A percentile compares a stretch with the other conserved stretches of the same genome.
Evolutionary conservation across 2,113 vertebrate species (phyloP).

Genomic region (human (Homo sapiens)): GRCh38 chr3:117752001-117752500

Average conservation of each 20-base stretch:
- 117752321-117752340: background rate
- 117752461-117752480: background rate
- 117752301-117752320: background rate
- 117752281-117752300: background rate
- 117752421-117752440: background rate
- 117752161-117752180: background rate
- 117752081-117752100: conserved; percentile 33
- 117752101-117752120: background rate
- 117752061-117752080: conserved; percentile 17
- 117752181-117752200: background rate
- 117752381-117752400: background rate
- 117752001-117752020: background rate
- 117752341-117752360: background rate
- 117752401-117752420: background rate
- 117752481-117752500: background rate
- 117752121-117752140: background rate
- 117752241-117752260: background rate
- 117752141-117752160: background rate
- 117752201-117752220: background rate
- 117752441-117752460: background rate
- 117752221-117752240: background rate
- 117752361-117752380: background rate
- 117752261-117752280: background rate
- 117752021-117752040: conserved; percentile 8
- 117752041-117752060: background rate